Percentiles rank a stretch among this genome's conserved stretches.
Conservation (phyloP, 2,797 vertebrate species). For the Margarornis squamiger region DNA sequence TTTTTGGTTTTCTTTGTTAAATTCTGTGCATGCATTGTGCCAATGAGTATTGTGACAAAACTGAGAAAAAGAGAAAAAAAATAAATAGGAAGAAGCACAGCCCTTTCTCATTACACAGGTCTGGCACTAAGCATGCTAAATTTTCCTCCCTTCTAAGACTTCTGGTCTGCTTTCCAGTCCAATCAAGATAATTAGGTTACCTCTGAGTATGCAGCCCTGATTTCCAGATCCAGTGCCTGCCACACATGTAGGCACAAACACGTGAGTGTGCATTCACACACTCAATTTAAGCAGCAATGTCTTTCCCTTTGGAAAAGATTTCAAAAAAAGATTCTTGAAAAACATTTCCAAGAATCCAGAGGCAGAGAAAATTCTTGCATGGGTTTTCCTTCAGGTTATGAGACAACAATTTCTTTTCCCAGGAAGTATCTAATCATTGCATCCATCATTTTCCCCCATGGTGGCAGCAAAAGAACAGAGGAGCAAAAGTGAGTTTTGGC, state of each 20-base stretch:
- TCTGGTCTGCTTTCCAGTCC: background rate
- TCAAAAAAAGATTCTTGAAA: background rate
- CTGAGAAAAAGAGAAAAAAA: background rate
- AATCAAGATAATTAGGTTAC: background rate
- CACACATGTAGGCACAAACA: accelerated
- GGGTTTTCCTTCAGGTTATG: background rate
- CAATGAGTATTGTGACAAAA: background rate
- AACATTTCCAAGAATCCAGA: background rate
- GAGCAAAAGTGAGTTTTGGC: background rate
- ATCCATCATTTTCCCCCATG: background rate
- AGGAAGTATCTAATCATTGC: background rate
- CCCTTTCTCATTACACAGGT: background rate
- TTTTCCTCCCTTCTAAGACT: background rate
- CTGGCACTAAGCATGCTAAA: background rate
- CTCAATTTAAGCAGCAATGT: accelerated
- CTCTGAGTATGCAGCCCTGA: background rate
- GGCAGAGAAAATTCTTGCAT: background rate
- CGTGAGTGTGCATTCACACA: accelerated
- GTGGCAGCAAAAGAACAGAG: background rate
- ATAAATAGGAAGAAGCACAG: background rate
- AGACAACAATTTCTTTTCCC: background rate
- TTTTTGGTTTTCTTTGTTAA: background rate
- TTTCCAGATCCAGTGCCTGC: background rate
- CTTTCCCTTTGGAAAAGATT: background rate
- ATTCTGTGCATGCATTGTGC: background rate